Evolutionary conservation across 2,113 vertebrate genomes (phyloP), one percentile per base, ranked within the genome.

Genomic region (Coreoperca whiteheadi): DNA sequence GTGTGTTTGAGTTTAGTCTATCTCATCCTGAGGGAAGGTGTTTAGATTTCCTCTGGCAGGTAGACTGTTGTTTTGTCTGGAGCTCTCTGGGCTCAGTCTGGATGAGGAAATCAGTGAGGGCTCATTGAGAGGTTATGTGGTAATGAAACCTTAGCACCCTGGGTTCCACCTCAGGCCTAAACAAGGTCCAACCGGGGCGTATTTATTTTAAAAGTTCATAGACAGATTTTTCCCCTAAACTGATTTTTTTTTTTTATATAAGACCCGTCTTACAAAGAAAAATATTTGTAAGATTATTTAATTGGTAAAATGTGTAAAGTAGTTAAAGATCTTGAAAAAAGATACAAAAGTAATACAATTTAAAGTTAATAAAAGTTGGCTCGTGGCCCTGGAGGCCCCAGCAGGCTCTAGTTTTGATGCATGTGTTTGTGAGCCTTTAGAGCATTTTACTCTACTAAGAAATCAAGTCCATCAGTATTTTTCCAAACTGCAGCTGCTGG

Each of bases 41-140:
- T 77, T 70, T 71, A 50, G 39, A 74, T 77, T 64, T 74, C 18
- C 59, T 28, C 34, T 18, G 3, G 34, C 67, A 59, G 71, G 48
- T 51, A 54, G 69, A 70, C 4, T 1, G 48, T 43, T 70, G 61
- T 67, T 82, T 51, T 64, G 71, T 77, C 54, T 60, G 54, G n/a
- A 74, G 32, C 57, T 74, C 43, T 64, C 48, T 51, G 34, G 63
- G 34, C 64, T 78, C 73, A 66, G 53, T 69, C 39, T 83, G 48
- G 21, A 74, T 65, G 39, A 82, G 60, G 76, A 76, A 80, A 81
- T 81, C 66, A 41, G 54, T 87, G 25, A 1, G 10, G 11, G 4
- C 41, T 79, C 57, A 81, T 21, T 60, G 14, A 64, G 72, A 54
- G 25, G n/a, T 88, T 48, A 39, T 73, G 46, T 67, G 60, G 56